Evolutionary conservation across 2,797 vertebrate genomes (phyloP).

Genomic region (Euthynnus affinis): DNA sequence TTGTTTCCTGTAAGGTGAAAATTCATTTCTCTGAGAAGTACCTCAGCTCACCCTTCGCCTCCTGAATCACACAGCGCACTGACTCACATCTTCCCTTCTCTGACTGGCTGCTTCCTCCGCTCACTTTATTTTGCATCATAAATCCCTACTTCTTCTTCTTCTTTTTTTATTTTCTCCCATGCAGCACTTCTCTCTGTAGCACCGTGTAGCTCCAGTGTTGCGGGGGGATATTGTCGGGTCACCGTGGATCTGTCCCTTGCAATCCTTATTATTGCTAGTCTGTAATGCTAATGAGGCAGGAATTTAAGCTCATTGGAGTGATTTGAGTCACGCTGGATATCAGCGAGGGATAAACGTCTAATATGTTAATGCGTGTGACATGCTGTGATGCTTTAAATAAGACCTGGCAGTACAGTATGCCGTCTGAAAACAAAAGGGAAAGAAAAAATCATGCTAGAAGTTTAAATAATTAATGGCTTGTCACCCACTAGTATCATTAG

Average conservation of each 20-base stretch:
- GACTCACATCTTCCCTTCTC: slow-evolving; percentile 42
- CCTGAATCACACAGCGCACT: slow-evolving; percentile 16
- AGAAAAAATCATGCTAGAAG: not conserved
- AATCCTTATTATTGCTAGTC: slow-evolving; percentile 26
- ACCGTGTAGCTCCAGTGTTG: not conserved
- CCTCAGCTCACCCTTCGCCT: slow-evolving; percentile 17
- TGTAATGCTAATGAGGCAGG: slow-evolving; percentile 27
- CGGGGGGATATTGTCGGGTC: slow-evolving; percentile 11
- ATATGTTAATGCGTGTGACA: not conserved
- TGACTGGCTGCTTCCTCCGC: slow-evolving; percentile 5
- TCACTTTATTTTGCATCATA: slow-evolving; percentile 38
- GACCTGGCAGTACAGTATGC: not conserved
- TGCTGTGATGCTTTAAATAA: slow-evolving; percentile 11
- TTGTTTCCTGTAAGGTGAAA: slow-evolving; percentile 19
- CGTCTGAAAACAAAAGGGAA: not conserved
- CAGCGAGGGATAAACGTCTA: slow-evolving; percentile 24
- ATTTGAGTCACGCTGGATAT: slow-evolving; percentile 6
- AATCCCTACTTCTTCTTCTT: not conserved
- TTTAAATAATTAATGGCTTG: slow-evolving; percentile 4
- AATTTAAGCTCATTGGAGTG: slow-evolving; percentile 10
- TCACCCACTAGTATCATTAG: slow-evolving; percentile 3
- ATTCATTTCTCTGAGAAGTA: slow-evolving; percentile 28
- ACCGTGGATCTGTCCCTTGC: slow-evolving; percentile 9
- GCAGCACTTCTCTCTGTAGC: not conserved
- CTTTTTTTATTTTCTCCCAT: slow-evolving; percentile 10